These are phyloP conservation scores for Lysandra coridon DNA, from an alignment of 2,888 invertebrate genomes.

Conservation along the genomic window DNA sequence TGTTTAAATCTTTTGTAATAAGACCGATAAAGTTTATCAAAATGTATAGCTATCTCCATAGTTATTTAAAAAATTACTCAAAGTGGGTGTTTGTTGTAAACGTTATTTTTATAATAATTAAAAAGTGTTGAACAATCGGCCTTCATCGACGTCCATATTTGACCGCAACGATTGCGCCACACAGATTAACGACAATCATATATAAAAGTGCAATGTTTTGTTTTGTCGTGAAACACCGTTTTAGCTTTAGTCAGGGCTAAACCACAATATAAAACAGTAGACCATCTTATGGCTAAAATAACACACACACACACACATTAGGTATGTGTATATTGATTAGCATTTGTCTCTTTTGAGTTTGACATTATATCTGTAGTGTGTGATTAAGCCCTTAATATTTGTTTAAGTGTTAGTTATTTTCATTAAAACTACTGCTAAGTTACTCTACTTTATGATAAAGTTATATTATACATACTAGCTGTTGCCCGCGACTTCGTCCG, in stretches of 20 bases:
- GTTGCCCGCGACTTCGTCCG: too few species aligned
- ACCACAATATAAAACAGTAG: background rate
- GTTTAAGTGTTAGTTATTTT: too few species aligned
- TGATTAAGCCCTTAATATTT: too few species aligned
- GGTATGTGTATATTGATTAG: too few species aligned
- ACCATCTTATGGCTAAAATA: too few species aligned
- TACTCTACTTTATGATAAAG: too few species aligned
- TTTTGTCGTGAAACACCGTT: background rate
- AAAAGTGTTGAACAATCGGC: slow-evolving; percentile 9
- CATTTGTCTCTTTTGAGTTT: too few species aligned
- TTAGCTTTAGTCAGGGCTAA: background rate
- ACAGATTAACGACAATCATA: background rate
- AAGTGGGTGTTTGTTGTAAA: background rate
- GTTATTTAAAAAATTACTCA: background rate
- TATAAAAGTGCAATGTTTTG: background rate
- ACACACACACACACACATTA: too few species aligned
- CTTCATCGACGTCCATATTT: background rate
- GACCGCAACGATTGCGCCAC: background rate
- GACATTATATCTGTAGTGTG: too few species aligned
- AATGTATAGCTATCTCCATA: background rate
- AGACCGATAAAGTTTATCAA: background rate
- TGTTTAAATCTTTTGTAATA: too few species aligned
- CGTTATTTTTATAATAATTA: background rate
- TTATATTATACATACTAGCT: too few species aligned
- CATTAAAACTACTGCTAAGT: too few species aligned